Base-by-base conservation (phyloP, 2,113 vertebrate species). In the Actenoides lindsayi region DNA sequence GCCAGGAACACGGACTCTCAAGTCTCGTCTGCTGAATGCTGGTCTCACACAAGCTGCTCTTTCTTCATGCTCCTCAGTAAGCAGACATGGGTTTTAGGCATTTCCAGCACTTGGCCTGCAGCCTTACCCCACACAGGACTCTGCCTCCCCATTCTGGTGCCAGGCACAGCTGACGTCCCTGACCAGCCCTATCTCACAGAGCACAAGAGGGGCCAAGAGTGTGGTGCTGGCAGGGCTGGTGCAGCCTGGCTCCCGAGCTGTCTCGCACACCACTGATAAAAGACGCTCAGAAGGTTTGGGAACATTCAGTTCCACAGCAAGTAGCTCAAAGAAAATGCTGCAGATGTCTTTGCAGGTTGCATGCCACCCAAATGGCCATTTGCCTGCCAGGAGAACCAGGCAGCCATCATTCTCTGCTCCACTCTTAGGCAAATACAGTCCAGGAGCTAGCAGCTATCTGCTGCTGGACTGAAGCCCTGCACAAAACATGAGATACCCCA, bases 321-420 rank as follows among this genome's bases (percentile, higher is more conserved):
- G 60, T 16, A 74, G 42, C 56, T 74, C 67, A 44, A n/a, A n/a
- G 81, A 95, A 91, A 86, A 75, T 1, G 2, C 41, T 50, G 46
- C 25, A 42, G 56, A 59, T 35, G 7, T 67, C 51, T 77, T 63
- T 89, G 54, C 28, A 50, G 31, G 54, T 56, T 91, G 30, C 30
- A 11, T 33, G 35, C 70, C 73, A 75, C 51, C 27, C 39, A n/a
- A 41, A 13, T 2, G 3, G 28, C 19, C 25, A 9, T 60, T 62
- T 35, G 10, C 21, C 57, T n/a, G 13, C 67, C 15, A 0, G 1
- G 4, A 90, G 31, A 37, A 92, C 30, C 0, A 0, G 24, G 33
- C 41, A 75, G 46, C 17, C 21, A 11, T 76, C 3, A 2, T 28
- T 41, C 13, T 27, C 41, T 73, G 21, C 48, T 69, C 4, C 1